Percentiles rank a stretch among this genome's conserved stretches.
phyloP scores from a whole-genome alignment of 2,113 vertebrate genomes.

The Mohoua ochrocephala region DNA sequence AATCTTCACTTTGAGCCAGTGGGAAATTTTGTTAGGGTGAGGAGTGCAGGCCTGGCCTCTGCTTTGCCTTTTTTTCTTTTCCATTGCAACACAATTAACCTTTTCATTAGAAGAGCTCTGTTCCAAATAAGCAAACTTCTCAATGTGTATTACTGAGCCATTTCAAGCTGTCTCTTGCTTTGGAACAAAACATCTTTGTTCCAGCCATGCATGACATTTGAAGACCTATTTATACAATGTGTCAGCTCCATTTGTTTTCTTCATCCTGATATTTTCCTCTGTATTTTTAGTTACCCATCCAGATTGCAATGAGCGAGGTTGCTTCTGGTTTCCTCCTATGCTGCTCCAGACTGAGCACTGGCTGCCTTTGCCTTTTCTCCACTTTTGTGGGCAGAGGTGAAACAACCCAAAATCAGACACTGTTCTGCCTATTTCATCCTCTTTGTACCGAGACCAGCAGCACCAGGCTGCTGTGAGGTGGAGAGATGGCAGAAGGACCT shows the following conservation, averaged over 20 bases:
- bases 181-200: constrained; percentile 61
- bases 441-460: not conserved
- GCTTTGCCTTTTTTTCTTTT: constrained; percentile 37
- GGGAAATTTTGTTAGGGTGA: constrained; percentile 43
- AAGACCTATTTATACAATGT: constrained; percentile 62
- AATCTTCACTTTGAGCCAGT: not conserved
- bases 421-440: not conserved
- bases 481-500: not conserved
- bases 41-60: constrained; percentile 13
- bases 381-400: not conserved
- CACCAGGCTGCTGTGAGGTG: not conserved
- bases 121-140: constrained; percentile 54
- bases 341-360: not conserved
- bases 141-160: constrained; percentile 39
- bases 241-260: constrained; percentile 63
- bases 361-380: not conserved
- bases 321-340: not conserved
- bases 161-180: constrained; percentile 46
- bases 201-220: constrained; percentile 58
- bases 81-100: constrained; percentile 61
- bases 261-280: constrained; percentile 52
- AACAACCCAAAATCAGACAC: not conserved
- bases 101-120: constrained; percentile 58
- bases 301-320: not conserved
- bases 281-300: constrained; percentile 11